These are phyloP conservation scores for Poecilia wingei DNA, from an alignment of 2,797 vertebrate species.

Conservation along the genomic window DNA sequence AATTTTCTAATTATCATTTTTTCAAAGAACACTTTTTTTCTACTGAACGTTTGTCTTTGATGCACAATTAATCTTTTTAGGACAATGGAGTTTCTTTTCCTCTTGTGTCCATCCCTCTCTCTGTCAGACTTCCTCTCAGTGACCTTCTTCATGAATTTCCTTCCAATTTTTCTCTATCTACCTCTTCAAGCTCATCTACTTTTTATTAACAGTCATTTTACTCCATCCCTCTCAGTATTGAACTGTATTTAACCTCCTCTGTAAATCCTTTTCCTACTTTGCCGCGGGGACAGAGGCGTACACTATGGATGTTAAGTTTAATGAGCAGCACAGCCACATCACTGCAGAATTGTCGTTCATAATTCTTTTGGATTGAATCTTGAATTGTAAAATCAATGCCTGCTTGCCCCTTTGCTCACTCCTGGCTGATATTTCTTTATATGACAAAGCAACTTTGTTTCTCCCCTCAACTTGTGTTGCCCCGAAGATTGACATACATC, in stretches of 20 bases:
- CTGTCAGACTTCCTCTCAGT: constrained; percentile 8
- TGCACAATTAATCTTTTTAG: constrained; percentile 70
- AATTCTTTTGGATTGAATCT: constrained; percentile 80
- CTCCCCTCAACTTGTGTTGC: constrained; percentile 48
- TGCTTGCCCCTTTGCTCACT: constrained; percentile 57
- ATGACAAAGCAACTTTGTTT: constrained; percentile 68
- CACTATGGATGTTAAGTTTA: constrained; percentile 68
- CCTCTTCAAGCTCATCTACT: constrained; percentile 27
- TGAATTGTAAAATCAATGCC: constrained; percentile 80
- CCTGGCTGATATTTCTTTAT: constrained; percentile 73
- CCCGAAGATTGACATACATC: constrained; percentile 54
- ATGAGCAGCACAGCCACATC: constrained; percentile 65
- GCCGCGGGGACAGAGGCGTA: constrained; percentile 48
- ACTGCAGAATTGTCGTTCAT: constrained; percentile 60
- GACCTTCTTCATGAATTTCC: constrained; percentile 26
- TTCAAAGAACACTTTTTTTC: constrained; percentile 70
- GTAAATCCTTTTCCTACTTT: constrained; percentile 60
- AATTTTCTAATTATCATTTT: constrained; percentile 76
- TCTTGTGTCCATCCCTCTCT: constrained; percentile 9
- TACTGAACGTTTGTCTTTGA: constrained; percentile 71
- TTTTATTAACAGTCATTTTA: constrained; percentile 44
- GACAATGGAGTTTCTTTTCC: constrained; percentile 41
- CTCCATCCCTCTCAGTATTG: constrained; percentile 50
- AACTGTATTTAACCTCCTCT: constrained; percentile 61
- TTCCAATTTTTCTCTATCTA: constrained; percentile 10